A percentile compares a stretch with the other conserved stretches of the same genome.
These are phyloP conservation scores for Macrosteles quadrilineatus DNA, from an alignment of 1,140 invertebrate genomes.

Conservation along the genomic window DNA sequence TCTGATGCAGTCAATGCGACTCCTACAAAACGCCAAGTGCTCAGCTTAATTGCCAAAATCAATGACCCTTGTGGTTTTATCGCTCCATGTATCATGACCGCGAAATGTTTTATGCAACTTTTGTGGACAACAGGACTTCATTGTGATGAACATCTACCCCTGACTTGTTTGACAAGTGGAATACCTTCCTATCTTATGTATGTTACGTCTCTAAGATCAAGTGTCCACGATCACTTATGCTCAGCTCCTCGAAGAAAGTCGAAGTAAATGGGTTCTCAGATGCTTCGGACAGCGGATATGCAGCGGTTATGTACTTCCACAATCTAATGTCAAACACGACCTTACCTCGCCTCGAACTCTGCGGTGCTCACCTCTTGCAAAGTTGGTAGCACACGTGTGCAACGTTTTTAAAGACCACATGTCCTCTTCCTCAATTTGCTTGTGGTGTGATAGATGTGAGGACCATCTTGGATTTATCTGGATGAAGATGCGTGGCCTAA, in stretches of 20 bases:
- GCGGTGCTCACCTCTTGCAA: slow-evolving; percentile 44
- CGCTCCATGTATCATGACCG: slow-evolving; percentile 42
- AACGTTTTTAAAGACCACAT: too few relatives aligned
- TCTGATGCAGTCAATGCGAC: not conserved
- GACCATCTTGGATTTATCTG: too few relatives aligned
- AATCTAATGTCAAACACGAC: slow-evolving; percentile 30
- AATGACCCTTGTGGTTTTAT: slow-evolving; percentile 47
- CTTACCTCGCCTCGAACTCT: slow-evolving; percentile 48
- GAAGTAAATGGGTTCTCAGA: not conserved
- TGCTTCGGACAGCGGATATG: not conserved
- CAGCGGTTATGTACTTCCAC: not conserved
- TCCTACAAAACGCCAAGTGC: slow-evolving; percentile 3
- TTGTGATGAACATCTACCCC: not conserved
- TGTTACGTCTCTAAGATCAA: not conserved
- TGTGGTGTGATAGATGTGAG: too few relatives aligned
- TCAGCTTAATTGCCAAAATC: slow-evolving; percentile 39
- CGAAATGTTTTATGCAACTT: not conserved
- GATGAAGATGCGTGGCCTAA: too few relatives aligned
- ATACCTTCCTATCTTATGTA: not conserved
- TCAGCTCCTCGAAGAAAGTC: not conserved
- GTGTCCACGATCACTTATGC: not conserved
- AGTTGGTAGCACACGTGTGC: slow-evolving; percentile 30
- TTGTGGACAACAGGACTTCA: not conserved
- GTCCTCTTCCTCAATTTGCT: too few relatives aligned
- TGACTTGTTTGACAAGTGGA: not conserved